Evolutionary conservation across 2,888 invertebrate genomes (phyloP).

Genomic region (Andrena flavipes): DNA sequence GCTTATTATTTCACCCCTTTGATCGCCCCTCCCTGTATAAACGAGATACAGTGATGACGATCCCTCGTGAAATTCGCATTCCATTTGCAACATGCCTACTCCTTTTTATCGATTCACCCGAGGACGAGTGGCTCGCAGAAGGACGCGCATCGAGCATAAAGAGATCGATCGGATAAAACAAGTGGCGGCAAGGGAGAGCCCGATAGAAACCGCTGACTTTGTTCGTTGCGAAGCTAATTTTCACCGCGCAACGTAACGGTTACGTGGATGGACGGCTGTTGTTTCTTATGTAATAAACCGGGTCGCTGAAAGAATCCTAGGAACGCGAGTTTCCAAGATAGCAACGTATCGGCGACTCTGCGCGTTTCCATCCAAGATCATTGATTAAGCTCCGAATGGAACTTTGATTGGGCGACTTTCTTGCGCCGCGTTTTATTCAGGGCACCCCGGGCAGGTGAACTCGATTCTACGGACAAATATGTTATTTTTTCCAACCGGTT

Average conservation of each 20-base stretch:
- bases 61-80: neutral
- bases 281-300: constrained; percentile 66
- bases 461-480: constrained; percentile 41
- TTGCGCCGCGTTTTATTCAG: constrained; percentile 28
- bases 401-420: constrained; percentile 62
- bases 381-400: constrained; percentile 60
- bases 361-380: constrained; percentile 52
- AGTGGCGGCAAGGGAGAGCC: constrained; percentile 10
- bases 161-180: constrained; percentile 25
- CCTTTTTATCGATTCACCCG: constrained; percentile 11
- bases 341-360: constrained; percentile 40
- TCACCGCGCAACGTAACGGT: constrained; percentile 55
- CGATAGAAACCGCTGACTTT: constrained; percentile 44
- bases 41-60: neutral
- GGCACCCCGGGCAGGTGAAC: constrained; percentile 32
- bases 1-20: no score
- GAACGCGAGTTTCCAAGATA: constrained; percentile 65
- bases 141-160: neutral
- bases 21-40: neutral
- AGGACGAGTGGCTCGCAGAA: neutral
- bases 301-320: constrained; percentile 59
- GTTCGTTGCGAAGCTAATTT: constrained; percentile 51
- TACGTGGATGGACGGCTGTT: constrained; percentile 46
- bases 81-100: neutral
- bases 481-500: constrained; percentile 29